A percentile compares a stretch with the other conserved stretches of the same genome.
phyloP scores from a whole-genome alignment of 2,888 invertebrate species.

The Latheticus oryzae region DNA sequence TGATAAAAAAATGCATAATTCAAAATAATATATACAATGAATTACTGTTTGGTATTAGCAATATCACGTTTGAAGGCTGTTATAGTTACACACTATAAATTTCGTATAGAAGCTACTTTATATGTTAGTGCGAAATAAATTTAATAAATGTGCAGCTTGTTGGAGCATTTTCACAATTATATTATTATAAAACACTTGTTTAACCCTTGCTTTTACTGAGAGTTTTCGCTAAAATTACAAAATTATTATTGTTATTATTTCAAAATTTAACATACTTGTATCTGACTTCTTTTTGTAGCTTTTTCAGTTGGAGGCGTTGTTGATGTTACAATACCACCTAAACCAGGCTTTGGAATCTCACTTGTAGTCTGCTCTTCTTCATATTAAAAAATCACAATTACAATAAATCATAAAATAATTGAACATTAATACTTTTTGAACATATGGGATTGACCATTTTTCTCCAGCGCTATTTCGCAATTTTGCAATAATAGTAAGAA shows the following conservation, averaged over 20 bases:
- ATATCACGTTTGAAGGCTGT: too few relatives aligned
- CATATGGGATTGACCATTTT: slow-evolving; percentile 94
- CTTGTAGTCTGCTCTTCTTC: slow-evolving; percentile 64
- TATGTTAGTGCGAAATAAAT: slow-evolving; percentile 57
- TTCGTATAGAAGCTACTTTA: too few relatives aligned
- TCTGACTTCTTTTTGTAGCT: slow-evolving; percentile 63
- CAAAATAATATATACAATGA: too few relatives aligned
- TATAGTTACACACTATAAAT: too few relatives aligned
- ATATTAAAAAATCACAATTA: slow-evolving; percentile 54
- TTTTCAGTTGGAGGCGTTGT: slow-evolving; percentile 63
- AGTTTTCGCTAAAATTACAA: slow-evolving; percentile 81
- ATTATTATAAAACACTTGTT: slow-evolving; percentile 75
- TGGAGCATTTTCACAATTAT: slow-evolving; percentile 57
- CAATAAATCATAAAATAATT: slow-evolving; percentile 1
- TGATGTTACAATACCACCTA: slow-evolving; percentile 59
- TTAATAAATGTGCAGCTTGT: slow-evolving; percentile 59
- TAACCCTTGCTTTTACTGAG: slow-evolving; percentile 92
- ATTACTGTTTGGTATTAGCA: too few relatives aligned
- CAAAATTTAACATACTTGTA: slow-evolving; percentile 60
- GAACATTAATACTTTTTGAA: slow-evolving; percentile 74
- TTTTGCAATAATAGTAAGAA: slow-evolving; percentile 90
- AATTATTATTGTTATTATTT: slow-evolving; percentile 44
- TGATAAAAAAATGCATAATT: too few relatives aligned
- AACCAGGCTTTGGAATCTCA: slow-evolving; percentile 62
- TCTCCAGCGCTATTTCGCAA: slow-evolving; percentile 89